These are phyloP conservation scores for Myripristis murdjan DNA, from an alignment of 2,797 vertebrate species.

Conservation along the genomic window DNA sequence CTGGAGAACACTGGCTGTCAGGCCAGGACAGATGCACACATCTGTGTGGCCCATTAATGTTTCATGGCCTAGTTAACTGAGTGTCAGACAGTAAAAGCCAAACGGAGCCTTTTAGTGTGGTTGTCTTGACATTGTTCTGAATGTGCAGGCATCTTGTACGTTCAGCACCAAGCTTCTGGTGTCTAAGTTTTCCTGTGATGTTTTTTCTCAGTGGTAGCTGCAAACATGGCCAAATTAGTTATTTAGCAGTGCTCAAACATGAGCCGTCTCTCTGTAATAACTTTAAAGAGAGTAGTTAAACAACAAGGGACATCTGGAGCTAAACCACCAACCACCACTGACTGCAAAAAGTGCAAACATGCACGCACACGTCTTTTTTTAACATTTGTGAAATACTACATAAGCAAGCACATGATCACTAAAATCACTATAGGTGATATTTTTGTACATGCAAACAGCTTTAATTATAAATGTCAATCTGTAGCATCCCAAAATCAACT, in stretches of 20 bases:
- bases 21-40: conserved; percentile 3
- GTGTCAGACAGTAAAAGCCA: conserved; percentile 15
- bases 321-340: no score
- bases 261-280: conserved; percentile 16
- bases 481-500: no score
- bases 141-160: background rate
- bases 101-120: conserved; percentile 2
- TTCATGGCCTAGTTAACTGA: conserved; percentile 6
- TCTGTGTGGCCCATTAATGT: conserved; percentile 21
- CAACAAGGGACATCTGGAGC: conserved; percentile 2
- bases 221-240: conserved; percentile 30
- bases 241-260: conserved; percentile 21
- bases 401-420: no score
- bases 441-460: no score
- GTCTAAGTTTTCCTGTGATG: background rate
- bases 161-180: background rate
- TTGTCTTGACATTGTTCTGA: conserved; percentile 10
- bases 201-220: conserved; percentile 20
- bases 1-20: background rate
- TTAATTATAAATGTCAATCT: no score
- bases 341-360: no score
- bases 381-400: no score
- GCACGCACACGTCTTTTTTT: no score
- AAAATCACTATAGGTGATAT: no score
- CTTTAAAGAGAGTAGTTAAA: conserved; percentile 31